Base-by-base conservation (phyloP, 2,888 invertebrate genomes). In the Ophion costatus region DNA sequence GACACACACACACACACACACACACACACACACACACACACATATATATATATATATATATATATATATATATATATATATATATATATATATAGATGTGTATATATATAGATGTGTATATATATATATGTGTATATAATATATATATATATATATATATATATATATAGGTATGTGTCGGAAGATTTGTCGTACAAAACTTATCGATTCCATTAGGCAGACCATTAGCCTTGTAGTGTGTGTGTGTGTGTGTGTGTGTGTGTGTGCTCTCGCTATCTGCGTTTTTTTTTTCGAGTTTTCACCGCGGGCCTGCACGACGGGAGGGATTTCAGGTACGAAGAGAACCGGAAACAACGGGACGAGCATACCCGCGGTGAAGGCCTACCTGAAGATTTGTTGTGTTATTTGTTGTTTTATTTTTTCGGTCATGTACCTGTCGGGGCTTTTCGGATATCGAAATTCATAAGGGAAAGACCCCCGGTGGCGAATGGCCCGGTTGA, bases 121-220 rank as follows among this genome's bases (percentile, higher is more conserved):
- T 45, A 14, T 11, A 11, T 45, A 11, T 11, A 2, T 45, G 45
- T 14, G 29, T 14, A 10, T 38, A n/a, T n/a, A n/a, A n/a, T n/a
- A n/a, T n/a, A n/a, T n/a, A n/a, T n/a, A n/a, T n/a, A n/a, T n/a
- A 33, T 14, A 9, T 17, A 38, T 24, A 17, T 33, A 51, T 14
- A 22, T 51, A 42, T 29, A 22, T 45, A n/a, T 63, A 29, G 64
- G 82, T 81, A 88, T 29, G 57, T 17, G 33, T 87, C 83, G 88
- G 75, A 86, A 88, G 88, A 90, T 90, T 90, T 90, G 90, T 90
- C 88, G 86, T 88, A 88, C 90, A 87, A 75, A 69, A 90, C 89
- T 91, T 90, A 91, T 91, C 91, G 91, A 91, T 90, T 90, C 91
- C 91, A 91, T 91, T 91, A 91, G 89, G 84, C 86, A 57, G 33